Evolutionary conservation across 2,888 invertebrate species (phyloP).

Genomic region (Xanthorhoe spadicearia): DNA sequence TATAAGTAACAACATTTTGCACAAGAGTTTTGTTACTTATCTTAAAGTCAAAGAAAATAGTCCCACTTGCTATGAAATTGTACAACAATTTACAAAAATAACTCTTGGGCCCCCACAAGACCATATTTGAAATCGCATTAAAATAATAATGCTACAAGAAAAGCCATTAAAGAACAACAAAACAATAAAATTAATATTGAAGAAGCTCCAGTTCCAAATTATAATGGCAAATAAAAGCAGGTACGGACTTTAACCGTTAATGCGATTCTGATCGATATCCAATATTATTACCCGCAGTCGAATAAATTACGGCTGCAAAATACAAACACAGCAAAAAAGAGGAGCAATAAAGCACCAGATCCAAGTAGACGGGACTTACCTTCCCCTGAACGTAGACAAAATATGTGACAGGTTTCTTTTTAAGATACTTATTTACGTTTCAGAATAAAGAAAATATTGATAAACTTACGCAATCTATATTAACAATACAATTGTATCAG

Average conservation of each 20-base stretch:
- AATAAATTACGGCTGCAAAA: constrained; percentile 59
- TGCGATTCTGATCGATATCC: constrained; percentile 82
- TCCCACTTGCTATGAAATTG: not conserved
- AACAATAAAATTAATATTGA: not conserved
- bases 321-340: constrained; percentile 25
- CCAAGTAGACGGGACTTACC: constrained; percentile 18
- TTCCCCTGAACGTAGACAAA: constrained; percentile 11
- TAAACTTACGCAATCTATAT: not conserved
- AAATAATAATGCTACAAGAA: too few species aligned
- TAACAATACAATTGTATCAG: constrained; percentile 12
- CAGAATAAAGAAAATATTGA: constrained; percentile 7
- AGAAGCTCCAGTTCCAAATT: constrained; percentile 4
- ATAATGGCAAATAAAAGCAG: constrained; percentile 42
- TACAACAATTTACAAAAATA: too few species aligned
- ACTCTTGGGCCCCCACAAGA: too few species aligned
- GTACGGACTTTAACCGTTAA: constrained; percentile 61
- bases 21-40: not conserved
- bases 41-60: not conserved
- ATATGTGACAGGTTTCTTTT: constrained; percentile 6
- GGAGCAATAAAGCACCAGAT: constrained; percentile 25
- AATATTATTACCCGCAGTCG: constrained; percentile 67
- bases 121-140: too few species aligned
- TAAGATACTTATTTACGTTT: constrained; percentile 1
- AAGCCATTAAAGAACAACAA: not conserved
- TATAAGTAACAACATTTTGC: not conserved